Base-by-base conservation (phyloP, 2,888 invertebrate species). In the Empis stercorea region DNA sequence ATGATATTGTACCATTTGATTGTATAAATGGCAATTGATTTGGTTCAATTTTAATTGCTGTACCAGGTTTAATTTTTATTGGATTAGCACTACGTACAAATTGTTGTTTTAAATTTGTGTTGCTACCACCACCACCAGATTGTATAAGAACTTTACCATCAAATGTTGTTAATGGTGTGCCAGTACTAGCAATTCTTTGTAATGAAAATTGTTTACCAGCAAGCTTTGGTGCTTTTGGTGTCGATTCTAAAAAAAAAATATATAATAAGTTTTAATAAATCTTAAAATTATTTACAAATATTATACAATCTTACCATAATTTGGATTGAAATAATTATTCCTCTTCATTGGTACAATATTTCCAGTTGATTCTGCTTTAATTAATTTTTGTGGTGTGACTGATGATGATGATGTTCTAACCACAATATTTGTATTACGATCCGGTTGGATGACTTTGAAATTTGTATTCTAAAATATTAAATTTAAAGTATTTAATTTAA, bases 161-260 rank as follows among this genome's bases (percentile, higher is more conserved):
- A 46, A 58, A 55, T 30, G 56, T 56, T 2, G 59, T 57, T 2
- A 59, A 17, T 2, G 60, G 57, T 13, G 57, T 56, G 11, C 59
- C 60, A 2, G 58, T 41, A 13, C 59, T 59, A n/a, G 59, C 52
- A 10, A 59, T 54, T 1, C 56, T 57, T 51, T 61, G 61, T 16
- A 61, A 44, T 3, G 60, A 56, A 49, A 58, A 61, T 43, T 52
- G 50, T 43, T 53, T 52, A 17, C 52, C 52, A 43, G 49, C 48
- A 10, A 53, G 46, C 52, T 63, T 66, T 2, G 65, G 55, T 5
- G 57, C 48, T 53, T 65, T 66, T 2, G 48, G 47, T 4, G 53
- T 44, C 13, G 59, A 49, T 44, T 56, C 52, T 46, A 47, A 56
- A 56, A 34, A 11, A 7, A 5, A 46, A 20, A 41, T 11, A 14